Evolutionary conservation across 2,888 invertebrate genomes (phyloP), one percentile per base, ranked within the genome.

Genomic region (Brachynemurus nebulosus): DNA sequence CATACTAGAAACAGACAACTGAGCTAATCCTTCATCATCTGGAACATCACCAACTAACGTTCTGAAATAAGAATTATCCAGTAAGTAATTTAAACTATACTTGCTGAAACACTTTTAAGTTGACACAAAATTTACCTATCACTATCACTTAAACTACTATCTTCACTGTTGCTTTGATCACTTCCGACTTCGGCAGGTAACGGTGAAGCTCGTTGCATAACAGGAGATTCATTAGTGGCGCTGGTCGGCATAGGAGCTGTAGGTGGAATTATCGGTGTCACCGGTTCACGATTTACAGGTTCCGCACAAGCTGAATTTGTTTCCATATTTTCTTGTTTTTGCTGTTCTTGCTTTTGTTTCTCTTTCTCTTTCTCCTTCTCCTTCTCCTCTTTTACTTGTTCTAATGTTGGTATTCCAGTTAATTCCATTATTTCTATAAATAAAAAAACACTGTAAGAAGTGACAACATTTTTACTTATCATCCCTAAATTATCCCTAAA

Each of bases 131-230:
- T 17, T 23, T 48, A 56, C 59, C 70, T 68, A 60, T 83, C 83
- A 53, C 81, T 80, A 57, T 82, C 82, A 50, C 81, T 82, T 27
- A 81, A 67, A 58, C 81, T 82, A 56, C 81, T 81, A 55, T 83
- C 82, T 58, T 83, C 82, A 53, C 80, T 80, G 53, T 80, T 78
- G 56, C 80, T 80, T 55, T 81, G 80, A 59, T 78, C 75, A 45
- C 62, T 57, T 54, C 60, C 60, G 14, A 54, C 57, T 48, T 64
- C 48, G 19, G 54, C 59, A 1, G 59, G 60, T 45, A 60, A 60
- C 2, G 62, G 63, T 2, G 63, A 61, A 5, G 18, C 38, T 38
- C 44, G 25, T 11, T 38, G 37, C 8, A 44, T 12, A 3, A 44
- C 36, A 4, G 44, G 44, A 9, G 44, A 44, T 18, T 44, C 38